Evolutionary conservation across 2,888 invertebrate genomes (phyloP), one percentile per base, ranked within the genome.

Genomic region (Conus canariensis): DNA sequence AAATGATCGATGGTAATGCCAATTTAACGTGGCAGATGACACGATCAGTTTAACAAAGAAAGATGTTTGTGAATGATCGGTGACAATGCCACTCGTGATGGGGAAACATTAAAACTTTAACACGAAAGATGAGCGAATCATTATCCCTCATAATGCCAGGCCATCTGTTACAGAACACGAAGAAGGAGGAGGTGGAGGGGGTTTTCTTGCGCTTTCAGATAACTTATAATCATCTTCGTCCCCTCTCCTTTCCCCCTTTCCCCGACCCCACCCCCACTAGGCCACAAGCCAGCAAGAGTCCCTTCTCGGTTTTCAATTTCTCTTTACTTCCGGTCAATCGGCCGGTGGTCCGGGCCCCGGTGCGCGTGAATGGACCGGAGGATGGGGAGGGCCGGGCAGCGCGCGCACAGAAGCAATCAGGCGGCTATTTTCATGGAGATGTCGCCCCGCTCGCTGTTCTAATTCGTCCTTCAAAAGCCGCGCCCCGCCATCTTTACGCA

Each of bases 371-470:
- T 89, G 89, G 89, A 70, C 58, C 85, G 56, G 19, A 25, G 64
- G 85, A 83, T 64, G 85, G 64, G 64, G 89, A 25, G 89, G 85
- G 67, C n/a, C 58, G 67, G 85, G n/a, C 64, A 10, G 22, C 45
- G 45, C 45, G 45, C 45, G 45, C 45, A 45, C 45, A n/a, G 89
- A 58, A 56, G 89, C 74, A 89, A 89, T 89, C 89, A 89, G 85
- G 89, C 89, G 85, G 67, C 89, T 64, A 89, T 89, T 89, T 89
- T 89, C 89, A 89, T 89, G 89, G 89, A 89, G 89, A 89, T 89
- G 30, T 74, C 87, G 30, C 67, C 64, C n/a, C 83, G 56, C 85
- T 70, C 60, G 10, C 70, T 59, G 22, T 10, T 89, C 89, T 85
- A 85, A 89, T 85, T 89, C 85, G 89, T 70, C n/a, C 67, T 59